Conservation (phyloP, 2,113 vertebrate species). For the Tachysurus vachellii region DNA sequence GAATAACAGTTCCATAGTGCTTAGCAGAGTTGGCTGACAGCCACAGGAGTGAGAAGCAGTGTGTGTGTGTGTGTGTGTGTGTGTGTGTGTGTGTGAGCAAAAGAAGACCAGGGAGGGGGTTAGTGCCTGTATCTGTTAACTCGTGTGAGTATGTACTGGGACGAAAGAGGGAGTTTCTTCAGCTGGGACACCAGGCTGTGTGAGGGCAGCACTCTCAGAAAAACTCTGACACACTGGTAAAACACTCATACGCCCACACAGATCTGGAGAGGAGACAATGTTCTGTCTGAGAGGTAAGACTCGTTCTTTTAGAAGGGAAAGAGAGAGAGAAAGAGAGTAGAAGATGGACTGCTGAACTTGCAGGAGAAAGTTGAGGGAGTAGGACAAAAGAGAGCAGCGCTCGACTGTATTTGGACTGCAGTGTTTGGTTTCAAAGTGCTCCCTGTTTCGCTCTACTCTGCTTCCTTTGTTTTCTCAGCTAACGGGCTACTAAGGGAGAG, state of each 20-base stretch:
- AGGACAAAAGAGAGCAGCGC: slow-evolving; percentile 41
- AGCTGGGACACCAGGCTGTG: slow-evolving; percentile 40
- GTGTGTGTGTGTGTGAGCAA: slow-evolving; percentile 15
- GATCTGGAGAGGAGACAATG: slow-evolving; percentile 46
- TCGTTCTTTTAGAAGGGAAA: slow-evolving; percentile 23
- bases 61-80: slow-evolving; percentile 29
- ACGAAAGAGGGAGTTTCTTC: slow-evolving; percentile 24
- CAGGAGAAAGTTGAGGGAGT: slow-evolving; percentile 15
- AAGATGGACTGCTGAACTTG: slow-evolving; percentile 7
- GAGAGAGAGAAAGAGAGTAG: slow-evolving; percentile 19
- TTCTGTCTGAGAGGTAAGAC: slow-evolving; percentile 59
- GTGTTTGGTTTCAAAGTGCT: slow-evolving; percentile 40
- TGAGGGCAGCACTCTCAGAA: slow-evolving; percentile 43
- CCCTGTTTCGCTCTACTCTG: slow-evolving; percentile 29
- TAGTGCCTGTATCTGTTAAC: slow-evolving; percentile 49
- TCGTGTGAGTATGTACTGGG: slow-evolving; percentile 44
- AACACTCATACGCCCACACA: slow-evolving; percentile 29
- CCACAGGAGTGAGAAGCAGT: slow-evolving; percentile 46
- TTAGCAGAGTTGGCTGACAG: slow-evolving; percentile 44
- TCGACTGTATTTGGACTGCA: slow-evolving; percentile 34
- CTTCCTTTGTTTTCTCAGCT: slow-evolving; percentile 52
- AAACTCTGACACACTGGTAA: slow-evolving; percentile 47
- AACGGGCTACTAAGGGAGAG: slow-evolving; percentile 12
- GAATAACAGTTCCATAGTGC: slow-evolving; percentile 41
- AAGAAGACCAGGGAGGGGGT: slow-evolving; percentile 41